Evolutionary conservation across 2,113 vertebrate species (phyloP).

Genomic region (Neoarius graeffei): DNA sequence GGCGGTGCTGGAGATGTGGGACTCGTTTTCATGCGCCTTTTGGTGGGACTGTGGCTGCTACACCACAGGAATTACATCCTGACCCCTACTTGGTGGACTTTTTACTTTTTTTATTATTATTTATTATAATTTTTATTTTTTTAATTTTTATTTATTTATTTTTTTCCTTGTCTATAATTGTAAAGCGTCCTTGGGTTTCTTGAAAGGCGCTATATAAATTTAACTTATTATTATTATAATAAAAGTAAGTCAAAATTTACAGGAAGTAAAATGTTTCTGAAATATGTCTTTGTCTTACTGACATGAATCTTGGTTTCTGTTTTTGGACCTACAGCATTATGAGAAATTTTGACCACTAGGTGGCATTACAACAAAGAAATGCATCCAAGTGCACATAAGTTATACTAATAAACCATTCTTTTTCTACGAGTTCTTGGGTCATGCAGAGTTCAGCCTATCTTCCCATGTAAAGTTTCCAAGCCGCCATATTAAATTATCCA

Average conservation of each 20-base stretch:
- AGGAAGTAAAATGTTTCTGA: neutral
- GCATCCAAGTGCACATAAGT: neutral
- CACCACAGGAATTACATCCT: too few species aligned
- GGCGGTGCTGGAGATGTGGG: too few species aligned
- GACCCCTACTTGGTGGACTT: too few species aligned
- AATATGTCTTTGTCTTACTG: neutral
- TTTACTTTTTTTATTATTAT: too few species aligned
- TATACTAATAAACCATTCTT: neutral
- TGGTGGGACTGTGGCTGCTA: too few species aligned
- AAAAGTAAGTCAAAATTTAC: neutral
- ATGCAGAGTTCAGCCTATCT: conserved; percentile 4
- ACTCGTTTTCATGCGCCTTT: too few species aligned
- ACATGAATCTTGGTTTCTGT: neutral
- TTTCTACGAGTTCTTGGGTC: conserved; percentile 4
- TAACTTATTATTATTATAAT: too few species aligned
- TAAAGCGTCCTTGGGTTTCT: too few species aligned
- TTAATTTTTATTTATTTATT: too few species aligned
- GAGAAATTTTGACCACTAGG: neutral
- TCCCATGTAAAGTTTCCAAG: conserved; percentile 12
- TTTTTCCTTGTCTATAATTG: too few species aligned
- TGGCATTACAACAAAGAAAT: conserved; percentile 14
- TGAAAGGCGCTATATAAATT: too few species aligned
- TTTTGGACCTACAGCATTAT: neutral
- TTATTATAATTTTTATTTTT: too few species aligned
- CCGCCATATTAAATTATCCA: neutral